Base-by-base conservation (phyloP, 1,140 invertebrate genomes). In the Caenorhabditis briggsae region DNA sequence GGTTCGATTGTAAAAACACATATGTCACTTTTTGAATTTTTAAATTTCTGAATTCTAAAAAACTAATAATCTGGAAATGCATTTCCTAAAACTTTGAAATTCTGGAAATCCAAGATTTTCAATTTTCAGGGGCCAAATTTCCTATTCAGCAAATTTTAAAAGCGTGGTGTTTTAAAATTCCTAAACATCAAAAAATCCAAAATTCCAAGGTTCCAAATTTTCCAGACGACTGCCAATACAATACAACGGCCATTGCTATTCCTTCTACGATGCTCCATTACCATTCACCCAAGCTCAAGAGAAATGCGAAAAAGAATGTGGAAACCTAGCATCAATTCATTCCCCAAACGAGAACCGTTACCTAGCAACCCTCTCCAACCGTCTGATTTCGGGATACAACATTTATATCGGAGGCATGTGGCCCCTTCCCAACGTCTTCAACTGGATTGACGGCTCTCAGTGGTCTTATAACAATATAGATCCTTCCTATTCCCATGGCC, bases 211-310 rank as follows among this genome's bases (percentile, higher is more conserved):
- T n/a, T n/a, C n/a, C n/a, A n/a, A n/a, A n/a, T 2, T 0, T 65
- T 65, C 7, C 33, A 65, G 64, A 65, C 8, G 3, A 12, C 25
- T 65, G 64, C 41, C 25, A 18, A 20, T 43, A 43, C 64, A 65
- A 65, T 65, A 65, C 64, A 65, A 65, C 16, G 64, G 64, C 14
- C 41, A 43, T 41, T 65, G 64, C 64, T 65, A 65, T 16, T 43
- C 64, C 2, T 65, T 65, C 64, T 41, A 65, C 64, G n/a, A 58
- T 18, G 0, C 33, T 6, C 33, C 33, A 41, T 43, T 41, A 9
- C 2, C 64, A 8, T 65, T 43, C 16, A 16, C 14, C 14, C 25
- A 65, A 18, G 64, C 33, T 20, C 64, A 65, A 18, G 20, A 20
- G 3, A 43, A 14, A 14, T 65, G 64, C 33, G 64, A 65, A 18